phyloP scores from a whole-genome alignment of 2,797 vertebrate genomes.

The Lepilemur ruficaudatus region DNA sequence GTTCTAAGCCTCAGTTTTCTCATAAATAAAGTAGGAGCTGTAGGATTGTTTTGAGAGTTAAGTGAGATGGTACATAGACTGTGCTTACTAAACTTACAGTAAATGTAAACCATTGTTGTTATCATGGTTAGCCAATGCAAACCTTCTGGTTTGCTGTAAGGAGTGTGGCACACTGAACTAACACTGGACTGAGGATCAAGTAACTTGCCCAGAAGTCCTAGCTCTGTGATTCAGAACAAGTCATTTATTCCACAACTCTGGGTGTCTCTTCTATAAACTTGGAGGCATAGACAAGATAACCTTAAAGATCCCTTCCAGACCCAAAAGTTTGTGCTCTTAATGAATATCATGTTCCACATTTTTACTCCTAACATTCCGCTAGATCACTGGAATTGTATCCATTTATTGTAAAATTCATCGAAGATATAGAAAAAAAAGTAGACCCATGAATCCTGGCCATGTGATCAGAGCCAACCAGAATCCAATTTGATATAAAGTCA shows the following conservation, averaged over 20 bases:
- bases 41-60: not conserved
- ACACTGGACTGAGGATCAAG: not conserved
- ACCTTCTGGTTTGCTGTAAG: not conserved
- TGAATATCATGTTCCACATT: not conserved
- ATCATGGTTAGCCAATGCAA: not conserved
- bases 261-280: not conserved
- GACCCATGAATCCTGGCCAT: not conserved
- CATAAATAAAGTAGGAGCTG: not conserved
- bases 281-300: not conserved
- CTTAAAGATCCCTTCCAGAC: not conserved
- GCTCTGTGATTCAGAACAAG: not conserved
- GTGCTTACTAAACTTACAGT: not conserved
- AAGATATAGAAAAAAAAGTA: not conserved
- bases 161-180: not conserved
- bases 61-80: not conserved
- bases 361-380: not conserved
- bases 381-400: not conserved
- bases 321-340: not conserved
- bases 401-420: slow-evolving; percentile 24
- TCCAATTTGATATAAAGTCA: slow-evolving; percentile 60
- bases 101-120: not conserved
- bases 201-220: too few species aligned
- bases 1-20: not conserved
- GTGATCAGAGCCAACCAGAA: slow-evolving; percentile 52
- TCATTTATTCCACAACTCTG: not conserved